Base-by-base conservation (phyloP, 1,140 invertebrate species). In the Zaprionus inermis region DNA sequence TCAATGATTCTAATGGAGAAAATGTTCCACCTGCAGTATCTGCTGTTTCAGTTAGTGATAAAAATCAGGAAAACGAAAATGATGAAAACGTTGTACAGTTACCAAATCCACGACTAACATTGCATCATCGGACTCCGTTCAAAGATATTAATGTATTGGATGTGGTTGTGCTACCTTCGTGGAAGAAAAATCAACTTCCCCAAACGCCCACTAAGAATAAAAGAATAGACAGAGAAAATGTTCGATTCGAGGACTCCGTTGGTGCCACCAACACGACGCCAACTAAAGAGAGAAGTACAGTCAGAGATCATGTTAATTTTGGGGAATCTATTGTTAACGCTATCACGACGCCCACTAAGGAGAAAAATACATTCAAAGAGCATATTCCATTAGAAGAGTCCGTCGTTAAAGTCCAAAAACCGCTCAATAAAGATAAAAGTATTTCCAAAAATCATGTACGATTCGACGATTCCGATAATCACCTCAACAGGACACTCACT, bases 101-200 rank as follows among this genome's bases (percentile, higher is more conserved):
- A 14, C 79, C 84, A 3, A 91, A 91, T 67, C 83, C 90, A 0
- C 60, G 90, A 12, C 72, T 56, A 1, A 79, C 81, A 3, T 59
- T 89, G 1, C 69, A 76, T 16, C 60, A 83, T 41, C 90, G 90
- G 5, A 73, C 59, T 51, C 90, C 90, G 0, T 46, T 91, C 0
- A 90, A 89, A 55, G 71, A 88, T 6, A 91, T 91, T 3, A 91
- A 91, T 55, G 79, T 91, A 54, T 10, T 91, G 44, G 90, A 91
- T 6, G 90, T 91, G 6, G 64, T 91, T 10, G 41, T 69, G 0
- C 16, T 91, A 34, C 86, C 90, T 5, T 61, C 90, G 0, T 91
- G 81, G 78, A 91, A 91, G 59, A 80, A 84, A 22, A 88, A 80
- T 56, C 20, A 55, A 38, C 3, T 7, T 3, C 41, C 52, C 1